Evolutionary conservation across 2,797 vertebrate genomes (phyloP), one percentile per base, ranked within the genome.

Genomic region (Cirrhinus mrigala): DNA sequence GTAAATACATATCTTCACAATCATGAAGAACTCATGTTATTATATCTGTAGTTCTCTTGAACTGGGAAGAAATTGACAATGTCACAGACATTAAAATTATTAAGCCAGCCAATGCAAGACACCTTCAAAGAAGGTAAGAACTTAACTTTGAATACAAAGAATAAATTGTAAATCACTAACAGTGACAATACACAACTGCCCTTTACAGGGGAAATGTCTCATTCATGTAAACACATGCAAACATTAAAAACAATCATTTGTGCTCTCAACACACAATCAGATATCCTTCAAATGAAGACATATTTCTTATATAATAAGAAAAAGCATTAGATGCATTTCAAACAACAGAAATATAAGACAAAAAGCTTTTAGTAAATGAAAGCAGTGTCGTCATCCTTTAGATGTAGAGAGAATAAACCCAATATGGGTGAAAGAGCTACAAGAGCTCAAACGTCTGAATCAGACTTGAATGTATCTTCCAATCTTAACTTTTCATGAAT

Each of bases 291-390:
- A 78, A 85, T 86, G 70, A 78, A 44, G 2, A 89, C 80, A 86
- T 74, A 33, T 89, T 89, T 89, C 88, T 80, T 78, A 85, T 85
- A 91, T 84, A 93, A 87, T 64, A 46, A 20, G 79, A 86, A 4
- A 4, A 16, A 84, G 71, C 22, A 81, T 15, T 27, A 85, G 81
- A 16, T 33, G 3, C 2, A 1, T 81, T 74, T 83, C 12, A 48
- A 4, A 24, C 29, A 83, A 64, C 0, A 6, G 58, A 83, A 66
- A 76, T 37, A 20, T 50, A 66, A 37, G 1, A 50, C 3, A 64
- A 74, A 52, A 14, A 16, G 27, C 27, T 83, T 64, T 37, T 46
- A 76, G 71, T 64, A 22, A 75, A 50, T 5, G 3, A 76, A 83
- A 76, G 44, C 12, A 76, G 70, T 20, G n/a, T 44, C 3, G 1